phyloP scores from a whole-genome alignment of 2,888 invertebrate genomes.

The Troides oblongomaculatus region DNA sequence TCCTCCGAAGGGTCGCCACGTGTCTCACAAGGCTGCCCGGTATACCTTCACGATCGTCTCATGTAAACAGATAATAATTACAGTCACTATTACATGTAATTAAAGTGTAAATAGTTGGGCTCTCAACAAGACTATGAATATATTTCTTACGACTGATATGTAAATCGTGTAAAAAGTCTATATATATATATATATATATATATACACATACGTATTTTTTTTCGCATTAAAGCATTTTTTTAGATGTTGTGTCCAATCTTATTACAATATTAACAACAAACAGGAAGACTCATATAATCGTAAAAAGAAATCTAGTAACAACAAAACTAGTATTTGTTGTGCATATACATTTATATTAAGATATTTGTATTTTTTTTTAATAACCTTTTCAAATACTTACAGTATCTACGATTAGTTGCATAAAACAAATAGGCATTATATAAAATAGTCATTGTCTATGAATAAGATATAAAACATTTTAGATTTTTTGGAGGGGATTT shows the following conservation, averaged over 20 bases:
- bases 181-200: constrained; percentile 7
- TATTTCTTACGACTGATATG: constrained; percentile 70
- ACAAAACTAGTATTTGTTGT: too few species aligned
- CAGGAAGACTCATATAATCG: too few species aligned
- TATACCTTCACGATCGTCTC: constrained; percentile 4
- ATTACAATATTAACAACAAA: background rate
- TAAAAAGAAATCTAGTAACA: too few species aligned
- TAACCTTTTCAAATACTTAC: too few species aligned
- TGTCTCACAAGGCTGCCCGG: background rate
- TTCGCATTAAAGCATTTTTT: constrained; percentile 51
- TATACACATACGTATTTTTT: constrained; percentile 30
- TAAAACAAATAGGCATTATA: too few species aligned
- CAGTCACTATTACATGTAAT: constrained; percentile 38
- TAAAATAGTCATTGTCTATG: too few species aligned
- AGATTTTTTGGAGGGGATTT: too few species aligned
- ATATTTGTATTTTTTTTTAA: too few species aligned
- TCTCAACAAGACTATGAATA: constrained; percentile 46
- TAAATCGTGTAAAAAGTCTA: constrained; percentile 62
- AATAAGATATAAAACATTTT: too few species aligned
- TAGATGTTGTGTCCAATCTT: constrained; percentile 48
- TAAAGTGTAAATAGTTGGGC: constrained; percentile 46
- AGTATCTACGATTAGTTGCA: too few species aligned
- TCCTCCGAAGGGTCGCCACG: background rate
- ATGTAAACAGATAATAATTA: constrained; percentile 29
- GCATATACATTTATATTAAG: too few species aligned